Evolutionary conservation across 2,113 vertebrate species (phyloP).

Genomic region (Petroica traversi): DNA sequence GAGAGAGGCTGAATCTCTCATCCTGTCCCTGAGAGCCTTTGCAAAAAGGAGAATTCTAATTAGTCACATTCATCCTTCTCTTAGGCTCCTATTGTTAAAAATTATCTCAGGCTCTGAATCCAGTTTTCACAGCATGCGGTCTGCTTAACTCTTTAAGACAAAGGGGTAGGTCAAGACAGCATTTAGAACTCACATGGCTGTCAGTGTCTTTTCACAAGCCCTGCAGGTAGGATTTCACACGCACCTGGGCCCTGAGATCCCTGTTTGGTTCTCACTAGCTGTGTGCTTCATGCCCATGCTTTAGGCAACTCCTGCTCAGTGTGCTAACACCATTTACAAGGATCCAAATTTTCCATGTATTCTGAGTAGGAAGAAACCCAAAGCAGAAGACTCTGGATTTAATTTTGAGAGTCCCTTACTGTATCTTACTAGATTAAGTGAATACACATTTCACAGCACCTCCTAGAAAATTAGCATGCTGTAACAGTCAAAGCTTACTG

Average conservation of each 20-base stretch:
- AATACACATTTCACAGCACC: neutral
- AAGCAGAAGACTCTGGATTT: neutral
- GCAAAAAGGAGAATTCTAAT: neutral
- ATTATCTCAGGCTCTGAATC: neutral
- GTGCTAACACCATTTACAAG: neutral
- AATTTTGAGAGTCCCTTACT: neutral
- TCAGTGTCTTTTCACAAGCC: neutral
- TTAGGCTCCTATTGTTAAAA: neutral
- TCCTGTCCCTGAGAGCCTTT: neutral
- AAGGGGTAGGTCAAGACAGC: neutral
- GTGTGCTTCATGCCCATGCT: neutral
- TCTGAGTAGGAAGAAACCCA: neutral
- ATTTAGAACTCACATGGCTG: neutral
- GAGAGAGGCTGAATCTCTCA: neutral
- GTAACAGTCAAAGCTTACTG: neutral
- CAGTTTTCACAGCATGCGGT: neutral
- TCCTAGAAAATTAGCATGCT: neutral
- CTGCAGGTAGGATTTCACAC: neutral
- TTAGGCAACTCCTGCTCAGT: neutral
- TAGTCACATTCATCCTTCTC: neutral
- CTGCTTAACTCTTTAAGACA: neutral
- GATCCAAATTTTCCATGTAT: neutral
- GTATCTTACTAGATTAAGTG: neutral
- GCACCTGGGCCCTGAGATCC: rapidly evolving
- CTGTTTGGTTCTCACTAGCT: neutral